Conservation (phyloP, 2,888 invertebrate species). For the Tenthredo scrophulariae region DNA sequence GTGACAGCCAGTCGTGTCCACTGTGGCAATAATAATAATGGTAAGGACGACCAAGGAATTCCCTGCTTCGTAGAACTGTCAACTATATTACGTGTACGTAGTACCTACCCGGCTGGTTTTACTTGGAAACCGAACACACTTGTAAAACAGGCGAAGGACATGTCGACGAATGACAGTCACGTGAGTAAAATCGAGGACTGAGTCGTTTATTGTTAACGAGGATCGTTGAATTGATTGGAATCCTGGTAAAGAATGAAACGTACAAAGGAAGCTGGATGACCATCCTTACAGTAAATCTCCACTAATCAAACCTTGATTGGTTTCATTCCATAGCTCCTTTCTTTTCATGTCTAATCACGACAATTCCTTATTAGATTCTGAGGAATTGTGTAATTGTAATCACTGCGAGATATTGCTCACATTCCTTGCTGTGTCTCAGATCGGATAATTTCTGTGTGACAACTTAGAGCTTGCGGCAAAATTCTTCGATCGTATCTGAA, state of each 20-base stretch:
- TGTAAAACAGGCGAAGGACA: background rate
- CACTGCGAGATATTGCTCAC: background rate
- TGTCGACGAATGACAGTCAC: background rate
- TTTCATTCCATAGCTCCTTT: background rate
- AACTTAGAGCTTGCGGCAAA: background rate
- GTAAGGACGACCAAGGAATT: background rate
- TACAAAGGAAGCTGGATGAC: conserved; percentile 8
- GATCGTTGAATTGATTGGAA: conserved; percentile 18
- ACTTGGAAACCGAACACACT: background rate
- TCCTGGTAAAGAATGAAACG: background rate
- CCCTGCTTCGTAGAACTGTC: conserved; percentile 20
- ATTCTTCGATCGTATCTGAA: background rate
- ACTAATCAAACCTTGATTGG: conserved; percentile 4
- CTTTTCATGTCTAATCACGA: background rate
- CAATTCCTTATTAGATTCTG: background rate
- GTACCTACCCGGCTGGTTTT: background rate
- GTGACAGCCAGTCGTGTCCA: conserved; percentile 19
- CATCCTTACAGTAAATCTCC: background rate
- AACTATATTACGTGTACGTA: conserved; percentile 1
- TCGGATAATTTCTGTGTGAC: background rate
- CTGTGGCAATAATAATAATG: conserved; percentile 30
- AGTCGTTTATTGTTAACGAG: background rate
- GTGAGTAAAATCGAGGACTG: background rate
- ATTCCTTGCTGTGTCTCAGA: background rate
- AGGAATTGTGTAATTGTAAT: background rate